phyloP scores from a whole-genome alignment of 2,797 vertebrate genomes.

The Valencia hispanica region DNA sequence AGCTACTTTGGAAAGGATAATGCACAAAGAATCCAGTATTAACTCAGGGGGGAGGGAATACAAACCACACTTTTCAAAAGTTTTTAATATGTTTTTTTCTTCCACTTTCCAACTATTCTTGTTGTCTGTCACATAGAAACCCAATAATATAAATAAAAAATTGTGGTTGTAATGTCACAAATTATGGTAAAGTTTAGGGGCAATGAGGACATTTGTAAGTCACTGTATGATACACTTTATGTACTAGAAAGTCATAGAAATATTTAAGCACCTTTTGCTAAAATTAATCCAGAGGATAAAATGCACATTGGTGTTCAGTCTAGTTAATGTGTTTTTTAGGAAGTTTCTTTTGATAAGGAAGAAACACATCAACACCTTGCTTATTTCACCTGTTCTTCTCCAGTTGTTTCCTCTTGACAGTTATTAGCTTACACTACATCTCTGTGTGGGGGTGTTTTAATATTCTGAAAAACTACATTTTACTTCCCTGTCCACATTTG shows the following conservation, averaged over 20 bases:
- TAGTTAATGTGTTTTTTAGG: constrained; percentile 7
- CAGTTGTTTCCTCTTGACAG: constrained; percentile 50
- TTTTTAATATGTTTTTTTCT: background rate
- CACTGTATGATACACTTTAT: background rate
- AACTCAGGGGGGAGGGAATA: background rate
- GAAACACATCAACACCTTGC: constrained; percentile 31
- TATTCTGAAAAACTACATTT: constrained; percentile 39
- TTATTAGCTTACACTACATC: constrained; percentile 10
- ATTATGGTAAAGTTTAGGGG: background rate
- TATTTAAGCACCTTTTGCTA: background rate
- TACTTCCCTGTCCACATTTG: constrained; percentile 69
- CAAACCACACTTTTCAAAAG: background rate
- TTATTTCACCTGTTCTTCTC: constrained; percentile 39
- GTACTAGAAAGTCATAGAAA: background rate
- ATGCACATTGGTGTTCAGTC: background rate
- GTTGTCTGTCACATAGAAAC: background rate
- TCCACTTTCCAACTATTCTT: too few relatives aligned
- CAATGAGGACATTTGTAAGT: background rate
- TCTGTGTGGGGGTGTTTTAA: background rate
- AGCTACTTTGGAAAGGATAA: background rate
- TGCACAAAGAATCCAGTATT: background rate
- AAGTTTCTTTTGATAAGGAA: constrained; percentile 58
- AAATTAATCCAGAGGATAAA: background rate
- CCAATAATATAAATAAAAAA: background rate
- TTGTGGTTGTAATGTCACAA: background rate